Base-by-base conservation (phyloP, 2,888 invertebrate genomes). In the Apantesis nais region DNA sequence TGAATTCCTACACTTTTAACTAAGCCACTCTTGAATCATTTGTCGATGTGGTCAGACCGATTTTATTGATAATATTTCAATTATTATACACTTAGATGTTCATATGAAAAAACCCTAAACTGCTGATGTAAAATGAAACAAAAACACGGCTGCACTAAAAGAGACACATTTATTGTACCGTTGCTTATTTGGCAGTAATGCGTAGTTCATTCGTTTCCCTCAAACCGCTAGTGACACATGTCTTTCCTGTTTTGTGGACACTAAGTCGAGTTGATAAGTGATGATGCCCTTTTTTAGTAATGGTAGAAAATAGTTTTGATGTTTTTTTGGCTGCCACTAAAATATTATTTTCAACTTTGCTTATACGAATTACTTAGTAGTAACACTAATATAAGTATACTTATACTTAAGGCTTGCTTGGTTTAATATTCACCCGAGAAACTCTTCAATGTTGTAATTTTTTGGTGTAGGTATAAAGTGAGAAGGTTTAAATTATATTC, bases 181-280 rank as follows among this genome's bases (percentile, higher is more conserved):
- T 16, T 77, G 80, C 78, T 81, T 82, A 82, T 83, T 83, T 74
- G 71, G 72, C 82, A 82, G 78, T 80, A 80, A 81, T 78, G 74
- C 79, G 75, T 70, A 76, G 78, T 81, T 83, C 82, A 83, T 83
- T 81, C 76, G 81, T 83, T 82, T 78, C 78, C 66, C 74, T 82
- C 83, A 83, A 76, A 72, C 73, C 77, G 66, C 62, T 69, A 69
- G 77, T 82, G 83, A 83, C 83, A 83, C 75, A 79, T 83, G 83
- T 83, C 83, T 72, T 73, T 77, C 81, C 72, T 61, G 71, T 75
- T 70, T 72, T 67, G 81, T 63, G 78, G 80, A 82, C 77, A 74
- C 76, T 83, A 81, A 83, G 83, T 78, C 81, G 80, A 81, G 71
- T 83, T 83, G 83, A 83, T 83, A 83, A 82, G 83, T 81, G 75